Evolutionary conservation across 2,113 vertebrate species (phyloP), one percentile per base, ranked within the genome.

Genomic region (Diphyllodes magnificus): DNA sequence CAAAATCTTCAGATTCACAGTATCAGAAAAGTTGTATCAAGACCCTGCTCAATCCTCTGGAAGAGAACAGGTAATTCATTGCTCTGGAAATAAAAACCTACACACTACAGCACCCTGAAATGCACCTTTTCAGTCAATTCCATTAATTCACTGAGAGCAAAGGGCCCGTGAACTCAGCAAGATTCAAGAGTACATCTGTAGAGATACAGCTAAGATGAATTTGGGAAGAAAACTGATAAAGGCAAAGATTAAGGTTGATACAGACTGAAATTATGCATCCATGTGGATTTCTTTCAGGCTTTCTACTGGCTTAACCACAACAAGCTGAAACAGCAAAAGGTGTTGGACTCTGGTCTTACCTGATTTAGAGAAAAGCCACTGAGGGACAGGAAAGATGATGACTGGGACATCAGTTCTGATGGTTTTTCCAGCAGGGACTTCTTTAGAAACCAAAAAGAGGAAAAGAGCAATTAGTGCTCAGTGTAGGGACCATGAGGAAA

Each of bases 291-390:
- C 21, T 47, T 89, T 45, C 60, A 75, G 23, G 40, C 53, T 69
- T 89, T 31, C 66, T 22, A 25, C 9, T 40, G 27, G 28, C 49
- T 72, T 45, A 68, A 80, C 4, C 16, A 42, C 13, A 57, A 42
- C 9, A 57, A 49, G 19, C 31, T 54, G 22, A 13, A 82, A 65
- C 23, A 86, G 47, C n/a, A 54, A 80, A 70, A 40, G 11, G n/a
- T 33, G 39, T 13, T 69, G 61, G 30, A 44, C 31, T 81, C 9
- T 22, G 21, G 33, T 70, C 96, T 82, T 92, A 99, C 99, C 99
- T 99, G 99, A 97, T 98, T 98, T 70, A 99, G 98, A 82, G 99
- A 98, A 98, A 99, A 99, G 79, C 99, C 99, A 39, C 98, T 98
- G 35, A 99, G 98, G 56, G 99, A 98, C 94, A 99, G 98, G 92